Percentiles rank a stretch among this genome's conserved stretches.
phyloP scores from a whole-genome alignment of 2,888 invertebrate species.

The Meiosimyza decipiens region DNA sequence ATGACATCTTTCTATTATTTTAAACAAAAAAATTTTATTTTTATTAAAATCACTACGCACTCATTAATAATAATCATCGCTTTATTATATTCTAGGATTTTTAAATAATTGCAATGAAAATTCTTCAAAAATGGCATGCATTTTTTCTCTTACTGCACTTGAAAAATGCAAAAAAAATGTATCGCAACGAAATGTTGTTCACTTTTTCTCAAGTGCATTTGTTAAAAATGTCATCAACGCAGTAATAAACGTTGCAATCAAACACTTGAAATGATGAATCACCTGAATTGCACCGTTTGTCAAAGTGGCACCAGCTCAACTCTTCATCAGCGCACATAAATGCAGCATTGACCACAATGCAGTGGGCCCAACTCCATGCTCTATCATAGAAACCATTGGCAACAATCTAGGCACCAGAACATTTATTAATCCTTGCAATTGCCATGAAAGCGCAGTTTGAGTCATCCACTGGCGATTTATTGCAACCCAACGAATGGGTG shows the following conservation, averaged over 20 bases:
- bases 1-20: too few species aligned
- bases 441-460: constrained; percentile 14
- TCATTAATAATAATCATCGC: too few species aligned
- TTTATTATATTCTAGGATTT: too few species aligned
- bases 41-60: too few species aligned
- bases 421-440: constrained; percentile 23
- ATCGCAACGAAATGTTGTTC: constrained; percentile 28
- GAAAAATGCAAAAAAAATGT: too few species aligned
- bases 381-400: constrained; percentile 7
- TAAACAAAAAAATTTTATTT: too few species aligned
- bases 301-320: constrained; percentile 44
- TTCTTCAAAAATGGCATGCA: too few species aligned
- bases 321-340: constrained; percentile 25
- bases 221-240: constrained; percentile 57
- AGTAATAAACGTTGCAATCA: constrained; percentile 64
- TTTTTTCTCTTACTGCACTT: too few species aligned
- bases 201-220: constrained; percentile 55
- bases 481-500: constrained; percentile 10
- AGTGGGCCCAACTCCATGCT: constrained; percentile 26
- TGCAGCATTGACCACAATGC: constrained; percentile 48
- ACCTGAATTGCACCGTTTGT: constrained; percentile 60
- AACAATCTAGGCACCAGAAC: constrained; percentile 12
- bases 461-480: constrained; percentile 20
- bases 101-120: too few species aligned
- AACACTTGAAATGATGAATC: constrained; percentile 65